Conservation (phyloP, 92 coral and sea anemone species). For the Porites divaricata region DNA sequence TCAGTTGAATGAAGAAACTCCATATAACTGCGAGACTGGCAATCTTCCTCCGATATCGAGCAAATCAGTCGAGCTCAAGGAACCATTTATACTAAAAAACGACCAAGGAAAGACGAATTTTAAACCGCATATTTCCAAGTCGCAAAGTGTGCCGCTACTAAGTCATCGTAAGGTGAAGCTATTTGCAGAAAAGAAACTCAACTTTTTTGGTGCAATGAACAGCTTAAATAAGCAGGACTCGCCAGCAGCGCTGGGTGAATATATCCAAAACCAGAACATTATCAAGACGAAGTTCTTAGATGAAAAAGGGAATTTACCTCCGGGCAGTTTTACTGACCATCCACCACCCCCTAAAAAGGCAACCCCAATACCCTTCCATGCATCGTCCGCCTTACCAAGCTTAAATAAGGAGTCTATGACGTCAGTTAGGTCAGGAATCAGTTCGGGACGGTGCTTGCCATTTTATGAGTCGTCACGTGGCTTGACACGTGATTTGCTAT, state of each 20-base stretch:
- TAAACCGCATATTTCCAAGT: slow-evolving; percentile 13
- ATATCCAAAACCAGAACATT: slow-evolving; percentile 4
- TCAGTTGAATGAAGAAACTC: neutral
- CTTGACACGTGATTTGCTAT: slow-evolving; percentile 34
- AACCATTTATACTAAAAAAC: slow-evolving; percentile 2
- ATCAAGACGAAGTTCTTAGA: slow-evolving; percentile 9
- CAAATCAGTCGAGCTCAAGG: slow-evolving; percentile 18
- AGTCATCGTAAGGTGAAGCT: slow-evolving; percentile 19
- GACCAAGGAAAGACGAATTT: neutral
- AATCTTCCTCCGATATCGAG: neutral
- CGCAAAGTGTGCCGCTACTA: slow-evolving; percentile 26
- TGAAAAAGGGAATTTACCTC: slow-evolving; percentile 1
- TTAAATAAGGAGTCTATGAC: slow-evolving; percentile 4
- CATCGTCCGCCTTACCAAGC: neutral
- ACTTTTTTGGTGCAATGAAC: slow-evolving; percentile 29
- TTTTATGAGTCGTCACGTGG: slow-evolving; percentile 17
- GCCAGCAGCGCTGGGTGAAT: slow-evolving; percentile 16
- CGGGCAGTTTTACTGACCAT: slow-evolving; percentile 5
- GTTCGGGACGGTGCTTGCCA: neutral
- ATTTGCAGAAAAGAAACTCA: slow-evolving; percentile 17
- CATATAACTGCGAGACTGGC: neutral
- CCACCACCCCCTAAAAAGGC: slow-evolving; percentile 15
- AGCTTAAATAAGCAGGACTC: slow-evolving; percentile 22
- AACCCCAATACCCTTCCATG: slow-evolving; percentile 2
- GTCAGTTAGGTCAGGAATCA: slow-evolving; percentile 13